Base-by-base conservation (phyloP, 2,113 vertebrate genomes). In the Microtus richardsoni region DNA sequence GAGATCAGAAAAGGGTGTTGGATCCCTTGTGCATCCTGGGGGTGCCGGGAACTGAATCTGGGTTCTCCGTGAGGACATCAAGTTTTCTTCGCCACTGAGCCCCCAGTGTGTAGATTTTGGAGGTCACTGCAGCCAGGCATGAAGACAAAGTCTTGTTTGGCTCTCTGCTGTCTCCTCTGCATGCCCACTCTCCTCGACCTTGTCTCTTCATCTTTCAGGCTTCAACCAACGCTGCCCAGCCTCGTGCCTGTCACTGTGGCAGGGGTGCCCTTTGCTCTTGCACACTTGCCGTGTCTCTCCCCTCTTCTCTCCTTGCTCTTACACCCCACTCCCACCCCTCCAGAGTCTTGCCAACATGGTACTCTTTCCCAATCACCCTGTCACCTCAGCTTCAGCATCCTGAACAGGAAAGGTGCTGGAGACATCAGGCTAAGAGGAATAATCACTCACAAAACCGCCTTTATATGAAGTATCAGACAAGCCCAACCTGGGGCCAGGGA, bases 341-440 rank as follows among this genome's bases (percentile, higher is more conserved):
- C 62, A 28, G 71, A 24, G 12, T 52, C 80, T 47, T 30, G 7
- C 39, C 1, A 0, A 54, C 22, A 10, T 4, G 5, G 17, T 62
- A 52, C 33, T 4, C 11, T 17, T 4, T 79, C 33, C 22, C 21
- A 0, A 0, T n/a, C 52, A 54, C 28, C 8, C 41, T 2, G 62
- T 58, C 17, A 9, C 74, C 73, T 89, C 2, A 0, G 91, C 93
- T 52, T 52, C 82, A 17, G 33, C 66, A 36, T 58, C 66, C 62
- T 24, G 41, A 68, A 14, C 52, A 36, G 62, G 92, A 82, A 39
- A 68, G 88, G 24, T 4, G 17, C 62, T 36, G 1, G 33, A n/a
- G n/a, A 12, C 41, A 4, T 2, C 21, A 12, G 22, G 17, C 49
- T 52, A 3, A 12, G 33, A 22, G 73, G 70, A 41, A 52, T 52